Base-by-base conservation (phyloP, 2,888 invertebrate species). In the Acrobeloides nanus region DNA sequence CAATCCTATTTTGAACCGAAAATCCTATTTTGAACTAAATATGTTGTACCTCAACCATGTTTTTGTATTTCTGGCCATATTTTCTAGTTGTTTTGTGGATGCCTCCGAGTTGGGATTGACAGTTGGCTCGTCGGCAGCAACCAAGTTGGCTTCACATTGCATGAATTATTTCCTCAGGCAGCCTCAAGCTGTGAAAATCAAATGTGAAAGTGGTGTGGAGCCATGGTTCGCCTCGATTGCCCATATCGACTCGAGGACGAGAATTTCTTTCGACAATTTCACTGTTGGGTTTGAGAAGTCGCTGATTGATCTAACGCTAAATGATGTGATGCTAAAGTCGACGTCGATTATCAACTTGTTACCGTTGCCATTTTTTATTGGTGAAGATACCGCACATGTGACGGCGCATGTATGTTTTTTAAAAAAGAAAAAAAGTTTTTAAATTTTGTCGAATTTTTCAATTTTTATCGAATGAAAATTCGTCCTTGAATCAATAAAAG, bases 151-250 rank as follows among this genome's bases (percentile, higher is more conserved):
- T n/a, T 32, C 53, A 7, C 55, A 51, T 46, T 32, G 54, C n/a
- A 17, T 51, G 17, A 41, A 55, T 26, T 35, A 24, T 29, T 32
- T 35, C 23, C 54, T 53, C n/a, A 38, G 26, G 23, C 47, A 58
- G 27, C 53, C 53, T 10, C 29, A 42, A 12, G 40, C 35, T 25
- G 23, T 53, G 35, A 24, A 53, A 10, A n/a, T 53, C 18, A 37
- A 53, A 21, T 18, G 57, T 23, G 45, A 24, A 25, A 53, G 49
- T 27, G 26, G 25, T 24, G 25, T 24, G 2, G 38, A 57, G 10
- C 53, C 53, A 20, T 53, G 51, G 49, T 53, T 59, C 26, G 57
- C 57, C 20, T 33, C 42, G n/a, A 42, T 53, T 27, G 59, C 59
- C n/a, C 48, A 61, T 40, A 26, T 60, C 24, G 34, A 53, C 20